Conservation (phyloP, 2,888 invertebrate genomes). For the Resseliella maxima region DNA sequence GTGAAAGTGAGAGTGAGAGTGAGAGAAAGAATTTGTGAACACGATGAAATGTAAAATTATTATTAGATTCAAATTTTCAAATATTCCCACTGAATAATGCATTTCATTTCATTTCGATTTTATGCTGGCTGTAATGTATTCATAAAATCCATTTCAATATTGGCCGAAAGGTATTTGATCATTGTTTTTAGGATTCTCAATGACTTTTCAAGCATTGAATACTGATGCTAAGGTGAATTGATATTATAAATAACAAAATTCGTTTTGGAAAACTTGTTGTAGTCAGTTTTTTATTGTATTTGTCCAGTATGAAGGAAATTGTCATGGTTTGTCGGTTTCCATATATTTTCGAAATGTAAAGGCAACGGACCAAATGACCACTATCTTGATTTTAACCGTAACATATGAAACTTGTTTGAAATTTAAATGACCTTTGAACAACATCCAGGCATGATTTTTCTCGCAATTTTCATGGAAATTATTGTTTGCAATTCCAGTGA, state of each 20-base stretch:
- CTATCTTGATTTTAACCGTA: too few relatives aligned
- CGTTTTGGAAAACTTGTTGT: background rate
- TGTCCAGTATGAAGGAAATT: too few relatives aligned
- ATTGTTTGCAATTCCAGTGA: too few relatives aligned
- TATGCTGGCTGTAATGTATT: background rate
- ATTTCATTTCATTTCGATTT: constrained; percentile 19
- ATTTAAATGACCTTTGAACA: too few relatives aligned
- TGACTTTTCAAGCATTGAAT: background rate
- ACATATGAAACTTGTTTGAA: too few relatives aligned
- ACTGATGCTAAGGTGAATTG: background rate
- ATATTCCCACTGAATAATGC: constrained; percentile 28
- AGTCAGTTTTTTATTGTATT: background rate
- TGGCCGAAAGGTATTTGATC: background rate
- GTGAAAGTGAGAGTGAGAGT: background rate
- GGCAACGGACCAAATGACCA: too few relatives aligned
- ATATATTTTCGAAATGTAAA: too few relatives aligned
- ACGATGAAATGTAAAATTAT: background rate
- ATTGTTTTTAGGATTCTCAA: background rate
- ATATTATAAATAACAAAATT: background rate
- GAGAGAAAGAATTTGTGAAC: background rate
- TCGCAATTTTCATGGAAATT: too few relatives aligned
- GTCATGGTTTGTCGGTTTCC: too few relatives aligned
- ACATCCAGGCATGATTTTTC: too few relatives aligned
- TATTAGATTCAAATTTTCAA: constrained; percentile 9
- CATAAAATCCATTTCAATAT: constrained; percentile 15